Evolutionary conservation across 2,113 vertebrate genomes (phyloP), one percentile per base, ranked within the genome.

Genomic region (Strigops habroptila): DNA sequence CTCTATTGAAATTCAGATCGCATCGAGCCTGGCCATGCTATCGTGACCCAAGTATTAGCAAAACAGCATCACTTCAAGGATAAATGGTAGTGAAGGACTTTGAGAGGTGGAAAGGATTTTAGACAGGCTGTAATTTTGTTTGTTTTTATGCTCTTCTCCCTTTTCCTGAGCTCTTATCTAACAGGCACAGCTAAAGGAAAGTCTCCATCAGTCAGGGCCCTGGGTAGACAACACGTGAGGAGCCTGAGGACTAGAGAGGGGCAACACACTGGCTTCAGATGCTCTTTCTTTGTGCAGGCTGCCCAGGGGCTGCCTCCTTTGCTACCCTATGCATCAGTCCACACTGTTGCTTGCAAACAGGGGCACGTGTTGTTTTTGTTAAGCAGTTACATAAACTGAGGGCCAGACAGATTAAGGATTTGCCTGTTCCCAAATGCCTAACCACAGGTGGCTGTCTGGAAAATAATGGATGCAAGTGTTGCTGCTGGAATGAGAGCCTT

Each of bases 401-500:
- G 77, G 75, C 69, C 92, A 96, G 92, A 80, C 83, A 93, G 96
- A 96, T 95, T 88, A 93, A 94, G 87, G 91, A 91, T 96, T 94
- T 90, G 91, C 78, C 85, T 71, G 49, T 62, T 94, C 82, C 82
- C 85, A 80, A 91, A 95, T 76, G 59, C 63, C 91, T 86, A 74
- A 62, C 31, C 1, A 3, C 78, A 88, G 87, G 91, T 91, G 69
- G 60, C 75, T 81, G 60, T 59, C 90, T 88, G 67, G 70, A 88
- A 82, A 88, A 4, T 3, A 7, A 68, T 4, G 30, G 52, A 76
- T 59, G 18, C 18, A 57, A 82, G n/a, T 9, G 11, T 2, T 69
- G 78, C 59, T 74, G 75, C 82, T 52, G 67, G 25, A 76, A 73
- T 1, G 1, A 82, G 57, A 87, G 28, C 37, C 37, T 53, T 57